These are phyloP conservation scores for Harpagoxenus sublaevis DNA, from an alignment of 2,888 invertebrate genomes.

Conservation along the genomic window DNA sequence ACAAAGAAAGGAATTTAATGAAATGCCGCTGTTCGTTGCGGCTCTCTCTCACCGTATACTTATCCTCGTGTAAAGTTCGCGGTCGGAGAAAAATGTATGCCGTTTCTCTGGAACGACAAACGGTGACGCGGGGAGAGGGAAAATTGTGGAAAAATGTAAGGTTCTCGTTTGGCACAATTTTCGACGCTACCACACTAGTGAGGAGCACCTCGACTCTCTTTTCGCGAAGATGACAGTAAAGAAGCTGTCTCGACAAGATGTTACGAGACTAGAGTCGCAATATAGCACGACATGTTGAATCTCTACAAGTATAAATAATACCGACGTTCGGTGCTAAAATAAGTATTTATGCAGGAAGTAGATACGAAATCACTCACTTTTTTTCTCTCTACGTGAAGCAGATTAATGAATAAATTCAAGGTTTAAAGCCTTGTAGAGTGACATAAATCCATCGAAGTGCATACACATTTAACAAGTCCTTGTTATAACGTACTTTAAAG, in stretches of 20 bases:
- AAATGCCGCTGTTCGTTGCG: conserved; percentile 40
- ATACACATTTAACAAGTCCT: neutral
- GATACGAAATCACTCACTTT: neutral
- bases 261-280: conserved; percentile 4
- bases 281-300: conserved; percentile 13
- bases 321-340: neutral
- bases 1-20: conserved; percentile 47
- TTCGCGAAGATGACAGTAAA: conserved; percentile 35
- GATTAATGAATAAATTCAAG: neutral
- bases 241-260: conserved; percentile 28
- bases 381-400: neutral
- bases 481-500: neutral
- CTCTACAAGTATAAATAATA: conserved; percentile 20
- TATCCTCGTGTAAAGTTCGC: conserved; percentile 15
- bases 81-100: conserved; percentile 45
- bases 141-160: conserved; percentile 47
- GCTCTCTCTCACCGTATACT: conserved; percentile 9
- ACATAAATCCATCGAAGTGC: neutral
- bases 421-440: neutral
- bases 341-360: neutral
- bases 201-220: conserved; percentile 16
- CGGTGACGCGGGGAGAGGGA: neutral
- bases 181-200: conserved; percentile 26
- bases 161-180: conserved; percentile 49
- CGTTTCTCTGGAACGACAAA: conserved; percentile 30